A percentile compares a stretch with the other conserved stretches of the same genome.
phyloP scores from a whole-genome alignment of 2,113 vertebrate genomes.

The Strix aluco region DNA sequence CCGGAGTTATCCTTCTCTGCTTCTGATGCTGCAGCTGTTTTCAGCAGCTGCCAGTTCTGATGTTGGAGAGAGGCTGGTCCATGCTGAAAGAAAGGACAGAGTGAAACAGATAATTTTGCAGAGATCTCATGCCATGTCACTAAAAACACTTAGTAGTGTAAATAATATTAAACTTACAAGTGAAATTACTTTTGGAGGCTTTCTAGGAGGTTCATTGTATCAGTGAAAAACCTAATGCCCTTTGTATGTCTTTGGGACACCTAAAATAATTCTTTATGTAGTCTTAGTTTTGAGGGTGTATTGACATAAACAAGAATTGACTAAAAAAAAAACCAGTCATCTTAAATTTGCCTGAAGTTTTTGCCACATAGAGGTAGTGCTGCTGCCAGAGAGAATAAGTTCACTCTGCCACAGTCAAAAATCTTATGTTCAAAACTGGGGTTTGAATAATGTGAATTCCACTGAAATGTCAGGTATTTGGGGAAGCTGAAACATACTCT shows the following conservation, averaged over 20 bases:
- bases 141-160: not conserved
- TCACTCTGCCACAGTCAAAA: not conserved
- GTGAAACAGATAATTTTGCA: not conserved
- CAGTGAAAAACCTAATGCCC: not conserved
- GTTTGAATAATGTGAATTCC: not conserved
- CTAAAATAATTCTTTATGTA: not conserved
- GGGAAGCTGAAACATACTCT: not conserved
- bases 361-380: not conserved
- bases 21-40: not conserved
- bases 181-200: not conserved
- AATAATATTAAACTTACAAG: not conserved
- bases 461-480: not conserved
- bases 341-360: not conserved
- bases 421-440: not conserved
- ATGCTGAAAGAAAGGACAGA: not conserved
- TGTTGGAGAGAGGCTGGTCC: not conserved
- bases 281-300: not conserved
- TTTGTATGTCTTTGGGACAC: not conserved
- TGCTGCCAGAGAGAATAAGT: not conserved
- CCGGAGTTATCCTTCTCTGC: not conserved
- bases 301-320: not conserved
- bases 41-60: not conserved
- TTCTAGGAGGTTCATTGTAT: not conserved
- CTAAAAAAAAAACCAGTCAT: not conserved
- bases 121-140: rapidly evolving